These are phyloP conservation scores for Iphiclides podalirius DNA, from an alignment of 2,888 invertebrate species.

Conservation along the genomic window DNA sequence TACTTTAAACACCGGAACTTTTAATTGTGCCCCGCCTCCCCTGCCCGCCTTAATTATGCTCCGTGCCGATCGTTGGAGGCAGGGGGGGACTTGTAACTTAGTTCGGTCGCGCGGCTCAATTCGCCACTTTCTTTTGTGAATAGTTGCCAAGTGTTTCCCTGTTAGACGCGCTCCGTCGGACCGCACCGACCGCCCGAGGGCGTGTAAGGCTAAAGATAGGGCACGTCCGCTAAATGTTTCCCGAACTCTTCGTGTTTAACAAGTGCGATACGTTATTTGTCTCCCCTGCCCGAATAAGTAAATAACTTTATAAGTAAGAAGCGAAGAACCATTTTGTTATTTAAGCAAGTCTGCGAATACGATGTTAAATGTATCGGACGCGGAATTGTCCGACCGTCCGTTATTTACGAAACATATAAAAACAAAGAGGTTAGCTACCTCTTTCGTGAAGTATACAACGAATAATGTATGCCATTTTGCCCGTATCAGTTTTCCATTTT, in stretches of 20 bases:
- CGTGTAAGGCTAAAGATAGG: slow-evolving; percentile 11
- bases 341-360: no score
- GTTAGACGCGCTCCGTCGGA: no score
- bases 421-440: no score
- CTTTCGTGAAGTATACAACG: no score
- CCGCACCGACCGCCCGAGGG: slow-evolving; percentile 9
- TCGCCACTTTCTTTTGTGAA: slow-evolving; percentile 25
- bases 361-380: no score
- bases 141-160: slow-evolving; percentile 25
- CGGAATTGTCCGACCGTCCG: no score
- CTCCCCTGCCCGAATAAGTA: no score
- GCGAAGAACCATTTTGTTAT: no score
- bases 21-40: slow-evolving; percentile 24
- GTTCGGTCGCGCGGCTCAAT: slow-evolving; percentile 19
- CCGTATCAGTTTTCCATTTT: no score
- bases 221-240: background rate
- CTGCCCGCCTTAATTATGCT: slow-evolving; percentile 22
- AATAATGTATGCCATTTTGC: no score
- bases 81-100: slow-evolving; percentile 21
- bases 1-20: slow-evolving; percentile 24
- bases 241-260: background rate
- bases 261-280: background rate
- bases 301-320: no score
- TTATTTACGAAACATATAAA: no score
- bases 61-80: slow-evolving; percentile 17